Conservation (phyloP, 2,888 invertebrate genomes). For the Idaea biselata region DNA sequence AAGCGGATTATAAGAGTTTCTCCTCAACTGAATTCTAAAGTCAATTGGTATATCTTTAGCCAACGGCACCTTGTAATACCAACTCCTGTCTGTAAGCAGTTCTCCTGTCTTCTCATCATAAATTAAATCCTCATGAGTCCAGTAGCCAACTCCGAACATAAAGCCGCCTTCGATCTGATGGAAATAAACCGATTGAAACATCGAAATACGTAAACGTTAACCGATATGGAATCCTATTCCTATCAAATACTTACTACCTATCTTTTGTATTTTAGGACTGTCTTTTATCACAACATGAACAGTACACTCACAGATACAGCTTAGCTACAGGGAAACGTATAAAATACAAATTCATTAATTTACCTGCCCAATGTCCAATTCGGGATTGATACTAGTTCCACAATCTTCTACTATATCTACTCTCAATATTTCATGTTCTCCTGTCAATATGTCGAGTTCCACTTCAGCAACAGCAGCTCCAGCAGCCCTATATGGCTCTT, state of each 20-base stretch:
- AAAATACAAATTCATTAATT: slow-evolving; percentile 7
- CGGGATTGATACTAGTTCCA: slow-evolving; percentile 84
- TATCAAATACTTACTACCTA: too few relatives aligned
- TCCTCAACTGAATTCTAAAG: slow-evolving; percentile 84
- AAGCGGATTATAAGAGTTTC: slow-evolving; percentile 84
- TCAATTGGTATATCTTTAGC: slow-evolving; percentile 89
- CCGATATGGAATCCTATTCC: too few relatives aligned
- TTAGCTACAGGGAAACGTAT: too few relatives aligned
- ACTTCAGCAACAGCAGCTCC: slow-evolving; percentile 83
- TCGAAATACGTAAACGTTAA: neutral
- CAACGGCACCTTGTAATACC: slow-evolving; percentile 89
- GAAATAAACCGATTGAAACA: neutral
- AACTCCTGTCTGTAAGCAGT: slow-evolving; percentile 87
- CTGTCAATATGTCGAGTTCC: slow-evolving; percentile 87
- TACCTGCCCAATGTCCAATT: slow-evolving; percentile 85
- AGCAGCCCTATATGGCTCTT: slow-evolving; percentile 58
- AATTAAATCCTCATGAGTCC: slow-evolving; percentile 86
- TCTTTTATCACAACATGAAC: neutral
- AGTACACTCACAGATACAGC: neutral
- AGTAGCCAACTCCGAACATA: slow-evolving; percentile 87
- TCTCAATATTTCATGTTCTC: slow-evolving; percentile 82
- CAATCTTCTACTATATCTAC: slow-evolving; percentile 85
- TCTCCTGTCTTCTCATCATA: slow-evolving; percentile 84
- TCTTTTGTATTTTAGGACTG: too few relatives aligned
- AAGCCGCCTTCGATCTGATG: slow-evolving; percentile 86